Percentiles rank a stretch among this genome's conserved stretches.
Conservation (phyloP, 2,113 vertebrate species). For the Morone saxatilis region DNA sequence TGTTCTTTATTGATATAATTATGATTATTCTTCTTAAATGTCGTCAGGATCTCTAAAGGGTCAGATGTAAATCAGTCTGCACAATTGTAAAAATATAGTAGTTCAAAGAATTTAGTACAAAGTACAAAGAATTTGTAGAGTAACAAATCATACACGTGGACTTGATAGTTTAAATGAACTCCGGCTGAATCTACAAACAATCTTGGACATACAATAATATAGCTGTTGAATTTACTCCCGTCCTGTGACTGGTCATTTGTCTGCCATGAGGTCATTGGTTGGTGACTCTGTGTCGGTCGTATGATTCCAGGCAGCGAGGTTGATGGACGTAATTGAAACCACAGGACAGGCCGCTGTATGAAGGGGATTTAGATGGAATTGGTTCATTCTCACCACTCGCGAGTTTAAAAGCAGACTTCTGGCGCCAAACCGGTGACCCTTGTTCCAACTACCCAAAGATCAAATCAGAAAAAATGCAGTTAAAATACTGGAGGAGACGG, state of each 20-base stretch:
- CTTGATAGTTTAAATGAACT: slow-evolving; percentile 8
- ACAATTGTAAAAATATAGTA: no score
- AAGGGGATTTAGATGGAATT: slow-evolving; percentile 13
- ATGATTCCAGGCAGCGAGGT: slow-evolving; percentile 57
- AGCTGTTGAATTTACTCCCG: slow-evolving; percentile 23
- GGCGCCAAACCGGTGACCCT: not conserved
- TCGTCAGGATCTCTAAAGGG: not conserved
- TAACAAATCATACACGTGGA: not conserved
- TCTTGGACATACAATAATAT: slow-evolving; percentile 1
- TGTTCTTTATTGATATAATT: not conserved
- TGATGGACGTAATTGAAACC: slow-evolving; percentile 72
- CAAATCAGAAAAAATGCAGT: not conserved
- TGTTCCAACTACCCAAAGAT: not conserved
- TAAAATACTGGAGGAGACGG: not conserved
- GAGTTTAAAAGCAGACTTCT: slow-evolving; percentile 7
- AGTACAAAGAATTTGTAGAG: not conserved
- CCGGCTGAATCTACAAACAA: not conserved
- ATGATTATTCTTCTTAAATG: not conserved
- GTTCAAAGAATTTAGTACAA: no score
- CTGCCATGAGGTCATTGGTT: slow-evolving; percentile 58
- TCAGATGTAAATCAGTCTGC: not conserved
- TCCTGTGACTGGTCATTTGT: slow-evolving; percentile 67
- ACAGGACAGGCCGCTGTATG: slow-evolving; percentile 57
- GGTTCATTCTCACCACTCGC: slow-evolving; percentile 7
- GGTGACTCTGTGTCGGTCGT: slow-evolving; percentile 43